phyloP scores from a whole-genome alignment of 2,113 vertebrate genomes.

The Silurus meridionalis region DNA sequence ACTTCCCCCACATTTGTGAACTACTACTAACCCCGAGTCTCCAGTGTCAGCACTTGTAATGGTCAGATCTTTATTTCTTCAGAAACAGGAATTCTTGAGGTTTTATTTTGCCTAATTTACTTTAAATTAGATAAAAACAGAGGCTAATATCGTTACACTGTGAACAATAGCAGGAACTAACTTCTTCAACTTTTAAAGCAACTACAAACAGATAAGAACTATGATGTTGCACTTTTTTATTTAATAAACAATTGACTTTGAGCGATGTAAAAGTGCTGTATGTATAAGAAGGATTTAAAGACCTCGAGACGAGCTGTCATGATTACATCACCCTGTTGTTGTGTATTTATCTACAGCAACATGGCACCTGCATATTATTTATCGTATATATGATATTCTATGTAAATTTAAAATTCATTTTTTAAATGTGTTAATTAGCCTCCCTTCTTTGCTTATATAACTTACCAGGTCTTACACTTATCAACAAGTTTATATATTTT shows the following conservation, averaged over 20 bases:
- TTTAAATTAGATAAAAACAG: too few species aligned
- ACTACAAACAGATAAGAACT: not conserved
- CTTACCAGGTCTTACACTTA: not conserved
- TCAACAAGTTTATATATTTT: too few species aligned
- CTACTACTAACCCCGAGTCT: not conserved
- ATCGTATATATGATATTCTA: not conserved
- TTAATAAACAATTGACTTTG: not conserved
- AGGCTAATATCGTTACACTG: too few species aligned
- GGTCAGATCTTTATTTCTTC: not conserved
- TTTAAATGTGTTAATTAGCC: not conserved
- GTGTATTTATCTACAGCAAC: not conserved
- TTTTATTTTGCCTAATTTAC: not conserved
- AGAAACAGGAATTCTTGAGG: not conserved
- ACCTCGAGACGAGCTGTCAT: not conserved
- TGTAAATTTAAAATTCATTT: not conserved
- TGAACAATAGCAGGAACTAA: not conserved
- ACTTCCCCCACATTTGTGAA: not conserved
- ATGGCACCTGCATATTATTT: too few species aligned
- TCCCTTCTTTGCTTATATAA: not conserved
- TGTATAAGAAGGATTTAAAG: not conserved
- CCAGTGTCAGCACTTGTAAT: not conserved
- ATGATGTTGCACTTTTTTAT: not conserved
- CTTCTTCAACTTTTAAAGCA: not conserved
- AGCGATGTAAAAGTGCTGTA: too few species aligned
- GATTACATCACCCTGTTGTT: not conserved